These are phyloP conservation scores for Nomada ferruginata DNA, from an alignment of 2,888 invertebrate species.

Conservation along the genomic window DNA sequence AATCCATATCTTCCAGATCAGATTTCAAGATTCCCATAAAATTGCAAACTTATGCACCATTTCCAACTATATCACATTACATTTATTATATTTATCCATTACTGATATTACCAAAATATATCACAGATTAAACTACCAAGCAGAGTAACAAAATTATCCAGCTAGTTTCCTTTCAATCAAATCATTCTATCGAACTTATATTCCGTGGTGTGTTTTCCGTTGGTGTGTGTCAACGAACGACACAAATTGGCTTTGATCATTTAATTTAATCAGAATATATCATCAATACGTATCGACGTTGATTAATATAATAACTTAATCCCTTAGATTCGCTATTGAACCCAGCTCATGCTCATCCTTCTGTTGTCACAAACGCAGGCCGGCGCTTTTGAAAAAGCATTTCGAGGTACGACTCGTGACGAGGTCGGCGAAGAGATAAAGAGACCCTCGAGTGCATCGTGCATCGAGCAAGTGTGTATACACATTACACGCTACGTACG, in stretches of 20 bases:
- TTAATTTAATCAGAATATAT: neutral
- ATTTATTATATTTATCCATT: too few relatives aligned
- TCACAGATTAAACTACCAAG: too few relatives aligned
- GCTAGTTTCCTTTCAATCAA: neutral
- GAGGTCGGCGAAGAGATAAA: constrained; percentile 40
- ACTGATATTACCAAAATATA: too few relatives aligned
- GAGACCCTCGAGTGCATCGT: constrained; percentile 39
- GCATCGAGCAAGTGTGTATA: constrained; percentile 29
- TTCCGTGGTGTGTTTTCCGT: too few relatives aligned
- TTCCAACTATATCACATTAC: too few relatives aligned
- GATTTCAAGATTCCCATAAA: too few relatives aligned
- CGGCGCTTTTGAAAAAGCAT: constrained; percentile 26
- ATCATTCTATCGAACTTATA: too few relatives aligned
- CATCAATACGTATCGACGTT: too few relatives aligned
- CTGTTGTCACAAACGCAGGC: constrained; percentile 20
- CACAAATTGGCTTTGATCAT: neutral
- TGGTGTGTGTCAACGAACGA: too few relatives aligned
- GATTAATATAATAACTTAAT: neutral
- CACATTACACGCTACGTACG: constrained; percentile 21
- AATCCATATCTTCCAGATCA: too few relatives aligned
- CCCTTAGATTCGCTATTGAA: constrained; percentile 4
- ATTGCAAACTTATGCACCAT: too few relatives aligned
- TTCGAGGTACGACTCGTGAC: constrained; percentile 25
- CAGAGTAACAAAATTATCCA: too few relatives aligned
- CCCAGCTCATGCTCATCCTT: neutral